Base-by-base conservation (phyloP, 2,888 invertebrate species). In the Machimus atricapillus region DNA sequence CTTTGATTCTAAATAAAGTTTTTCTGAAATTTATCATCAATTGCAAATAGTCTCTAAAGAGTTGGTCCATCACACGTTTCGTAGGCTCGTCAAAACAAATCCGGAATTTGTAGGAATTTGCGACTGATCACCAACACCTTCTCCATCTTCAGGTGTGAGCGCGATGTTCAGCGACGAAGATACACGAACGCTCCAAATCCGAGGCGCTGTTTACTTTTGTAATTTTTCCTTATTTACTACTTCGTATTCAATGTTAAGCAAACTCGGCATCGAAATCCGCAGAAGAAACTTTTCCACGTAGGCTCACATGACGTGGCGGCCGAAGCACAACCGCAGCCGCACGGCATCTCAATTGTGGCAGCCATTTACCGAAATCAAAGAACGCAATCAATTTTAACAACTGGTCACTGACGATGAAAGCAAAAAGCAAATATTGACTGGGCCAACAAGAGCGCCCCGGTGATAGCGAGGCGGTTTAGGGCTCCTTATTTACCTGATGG, bases 341-440 rank as follows among this genome's bases (percentile, higher is more conserved):
- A 43, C 85, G 74, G 16, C 85, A 19, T 34, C 37, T 43, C 85
- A 85, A 74, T 85, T 85, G 85, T 74, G 74, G 43, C 74, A 85
- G 46, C 85, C 74, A 82, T 74, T 73, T 74, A 74, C 85, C 27
- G 27, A 74, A 85, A 85, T 85, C 85, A 85, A 40, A 85, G 83
- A 82, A 82, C 43, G 74, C 85, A 85, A 74, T 85, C 43, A 46
- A 43, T 66, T 34, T 34, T 37, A 58, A 66, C 82, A 83, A 66
- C 66, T 83, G 82, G 66, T 23, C 58, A 23, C 66, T 34, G 82
- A 31, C 82, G 74, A 74, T 40, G 74, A 74, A 74, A 73, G 74
- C 85, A 85, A 85, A 85, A 46, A 52, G 40, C 85, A 85, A 85
- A 85, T 74, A 85, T 85, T 85, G 85, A 43, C 74, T 34, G 74